These are phyloP conservation scores for Osmoderma eremita DNA, from an alignment of 2,888 invertebrate species.

Conservation along the genomic window DNA sequence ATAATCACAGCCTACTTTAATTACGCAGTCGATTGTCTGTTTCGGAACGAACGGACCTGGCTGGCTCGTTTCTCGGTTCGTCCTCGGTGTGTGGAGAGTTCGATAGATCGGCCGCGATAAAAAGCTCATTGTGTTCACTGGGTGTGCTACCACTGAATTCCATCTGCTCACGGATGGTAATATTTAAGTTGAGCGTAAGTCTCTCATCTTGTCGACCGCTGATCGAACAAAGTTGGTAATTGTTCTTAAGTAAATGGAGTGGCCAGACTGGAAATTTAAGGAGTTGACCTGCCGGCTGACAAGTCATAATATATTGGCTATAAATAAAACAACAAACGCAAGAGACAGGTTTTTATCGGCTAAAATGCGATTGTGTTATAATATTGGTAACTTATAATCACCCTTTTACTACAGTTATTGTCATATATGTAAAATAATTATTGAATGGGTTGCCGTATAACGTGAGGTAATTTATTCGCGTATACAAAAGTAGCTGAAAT, in stretches of 20 bases:
- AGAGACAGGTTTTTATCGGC: no score
- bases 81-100: constrained; percentile 26
- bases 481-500: no score
- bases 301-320: constrained; percentile 21
- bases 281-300: constrained; percentile 10
- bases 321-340: neutral
- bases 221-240: constrained; percentile 29
- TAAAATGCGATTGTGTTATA: no score
- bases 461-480: no score
- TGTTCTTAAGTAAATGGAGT: constrained; percentile 33
- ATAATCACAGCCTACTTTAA: constrained; percentile 53
- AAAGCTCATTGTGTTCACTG: constrained; percentile 43
- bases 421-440: no score
- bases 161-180: constrained; percentile 34
- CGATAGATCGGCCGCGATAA: constrained; percentile 42
- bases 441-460: no score
- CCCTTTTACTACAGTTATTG: no score
- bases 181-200: constrained; percentile 31
- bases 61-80: constrained; percentile 26
- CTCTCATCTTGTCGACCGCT: constrained; percentile 36
- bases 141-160: constrained; percentile 43
- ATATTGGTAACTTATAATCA: no score
- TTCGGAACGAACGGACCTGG: constrained; percentile 35
- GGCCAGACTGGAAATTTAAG: constrained; percentile 25
- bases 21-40: constrained; percentile 46